phyloP scores from a whole-genome alignment of 2,888 invertebrate genomes.

The Lordiphosa andalusiaca region DNA sequence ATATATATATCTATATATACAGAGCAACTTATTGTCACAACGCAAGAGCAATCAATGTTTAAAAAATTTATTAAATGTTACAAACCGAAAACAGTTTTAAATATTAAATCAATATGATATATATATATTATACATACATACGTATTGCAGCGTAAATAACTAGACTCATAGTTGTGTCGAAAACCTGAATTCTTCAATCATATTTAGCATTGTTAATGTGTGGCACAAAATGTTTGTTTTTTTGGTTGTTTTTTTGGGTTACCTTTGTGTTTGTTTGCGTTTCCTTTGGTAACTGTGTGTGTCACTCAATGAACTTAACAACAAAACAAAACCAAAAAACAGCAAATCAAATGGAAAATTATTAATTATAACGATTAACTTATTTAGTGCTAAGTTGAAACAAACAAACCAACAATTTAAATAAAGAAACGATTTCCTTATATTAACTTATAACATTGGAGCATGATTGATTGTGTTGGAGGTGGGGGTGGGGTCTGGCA shows the following conservation, averaged over 20 bases:
- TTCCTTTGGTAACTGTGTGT: slow-evolving; percentile 18
- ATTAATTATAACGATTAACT: slow-evolving; percentile 58
- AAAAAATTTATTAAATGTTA: slow-evolving; percentile 66
- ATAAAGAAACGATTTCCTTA: slow-evolving; percentile 68
- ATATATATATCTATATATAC: too few relatives aligned
- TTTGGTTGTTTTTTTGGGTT: too few relatives aligned
- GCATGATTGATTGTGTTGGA: too few relatives aligned
- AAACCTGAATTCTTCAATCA: slow-evolving; percentile 3
- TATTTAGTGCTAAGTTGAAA: slow-evolving; percentile 47
- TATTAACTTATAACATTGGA: slow-evolving; percentile 33
- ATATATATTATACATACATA: slow-evolving; percentile 20
- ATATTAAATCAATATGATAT: slow-evolving; percentile 20
- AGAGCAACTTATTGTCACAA: slow-evolving; percentile 58
- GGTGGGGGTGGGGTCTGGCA: too few relatives aligned
- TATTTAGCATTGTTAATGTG: slow-evolving; percentile 2
- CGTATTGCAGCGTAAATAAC: slow-evolving; percentile 22
- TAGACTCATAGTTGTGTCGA: slow-evolving; percentile 44
- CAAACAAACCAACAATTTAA: slow-evolving; percentile 39
- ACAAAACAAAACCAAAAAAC: neutral
- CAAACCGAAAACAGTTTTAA: slow-evolving; percentile 41
- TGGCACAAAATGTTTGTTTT: neutral
- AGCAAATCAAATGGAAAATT: slow-evolving; percentile 35
- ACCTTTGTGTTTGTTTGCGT: neutral
- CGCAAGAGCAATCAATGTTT: slow-evolving; percentile 72
- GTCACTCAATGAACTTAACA: slow-evolving; percentile 22